A percentile compares a stretch with the other conserved stretches of the same genome.
Evolutionary conservation across 2,888 invertebrate species (phyloP).

Genomic region (Muscina levida): DNA sequence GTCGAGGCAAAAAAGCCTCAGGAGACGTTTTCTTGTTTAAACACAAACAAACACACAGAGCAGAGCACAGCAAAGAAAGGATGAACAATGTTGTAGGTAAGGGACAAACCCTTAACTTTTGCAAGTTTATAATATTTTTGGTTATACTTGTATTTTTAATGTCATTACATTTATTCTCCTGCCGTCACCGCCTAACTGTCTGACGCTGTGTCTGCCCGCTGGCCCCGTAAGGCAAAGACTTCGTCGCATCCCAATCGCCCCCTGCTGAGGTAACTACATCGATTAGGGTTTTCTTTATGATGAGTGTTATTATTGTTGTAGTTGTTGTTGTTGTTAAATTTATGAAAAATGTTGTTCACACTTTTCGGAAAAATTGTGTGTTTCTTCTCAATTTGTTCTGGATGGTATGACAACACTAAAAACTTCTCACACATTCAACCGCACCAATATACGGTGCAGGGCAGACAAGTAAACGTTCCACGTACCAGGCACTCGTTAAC

Average conservation of each 20-base stretch:
- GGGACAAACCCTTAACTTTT: conserved; percentile 63
- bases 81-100: conserved; percentile 2
- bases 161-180: conserved; percentile 62
- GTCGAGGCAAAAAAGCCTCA: conserved; percentile 68
- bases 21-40: conserved; percentile 71
- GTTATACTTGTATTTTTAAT: conserved; percentile 57
- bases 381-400: conserved; percentile 61
- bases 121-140: conserved; percentile 61
- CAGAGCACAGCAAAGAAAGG: conserved; percentile 5
- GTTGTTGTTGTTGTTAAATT: conserved; percentile 73
- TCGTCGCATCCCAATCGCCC: conserved; percentile 44
- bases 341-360: conserved; percentile 78
- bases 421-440: background rate
- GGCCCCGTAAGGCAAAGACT: background rate
- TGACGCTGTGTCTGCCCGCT: conserved; percentile 9
- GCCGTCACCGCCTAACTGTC: conserved; percentile 36
- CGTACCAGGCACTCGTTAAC: background rate
- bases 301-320: conserved; percentile 71
- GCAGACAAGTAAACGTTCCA: background rate
- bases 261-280: conserved; percentile 75
- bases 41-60: no score
- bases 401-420: conserved; percentile 41
- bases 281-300: conserved; percentile 65
- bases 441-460: background rate
- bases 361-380: conserved; percentile 69